Conservation (phyloP, 2,797 vertebrate genomes). For the Varecia variegata region DNA sequence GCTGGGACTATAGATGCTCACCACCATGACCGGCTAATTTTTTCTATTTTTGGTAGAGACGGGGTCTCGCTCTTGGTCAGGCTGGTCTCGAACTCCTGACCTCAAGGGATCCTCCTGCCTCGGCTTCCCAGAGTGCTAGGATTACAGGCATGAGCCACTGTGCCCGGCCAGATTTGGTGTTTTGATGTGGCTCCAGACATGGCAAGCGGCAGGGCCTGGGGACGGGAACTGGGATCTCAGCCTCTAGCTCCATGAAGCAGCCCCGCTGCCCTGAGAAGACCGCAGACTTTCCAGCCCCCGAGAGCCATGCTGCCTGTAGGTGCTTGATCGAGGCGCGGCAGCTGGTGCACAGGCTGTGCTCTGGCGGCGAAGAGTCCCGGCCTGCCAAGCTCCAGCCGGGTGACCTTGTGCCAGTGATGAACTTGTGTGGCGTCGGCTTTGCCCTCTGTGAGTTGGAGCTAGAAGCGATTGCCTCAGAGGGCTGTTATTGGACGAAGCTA, state of each 20-base stretch:
- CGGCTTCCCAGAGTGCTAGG: too few species aligned
- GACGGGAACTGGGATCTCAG: neutral
- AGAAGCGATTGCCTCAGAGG: neutral
- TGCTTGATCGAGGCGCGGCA: rapidly evolving
- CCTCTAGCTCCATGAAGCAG: neutral
- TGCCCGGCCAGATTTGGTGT: neutral
- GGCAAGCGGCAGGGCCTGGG: neutral
- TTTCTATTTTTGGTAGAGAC: too few species aligned
- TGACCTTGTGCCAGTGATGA: neutral
- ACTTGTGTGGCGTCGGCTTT: neutral
- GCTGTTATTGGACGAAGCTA: neutral
- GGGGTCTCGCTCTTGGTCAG: too few species aligned
- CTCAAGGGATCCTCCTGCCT: too few species aligned
- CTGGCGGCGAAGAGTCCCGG: rapidly evolving
- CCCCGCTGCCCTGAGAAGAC: neutral
- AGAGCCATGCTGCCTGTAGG: neutral
- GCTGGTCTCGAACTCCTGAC: too few species aligned
- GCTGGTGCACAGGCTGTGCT: rapidly evolving
- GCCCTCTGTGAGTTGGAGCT: neutral
- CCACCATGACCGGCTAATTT: too few species aligned
- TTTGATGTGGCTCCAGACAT: neutral
- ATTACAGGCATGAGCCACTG: too few species aligned
- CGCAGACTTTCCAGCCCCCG: neutral
- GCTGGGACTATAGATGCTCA: too few species aligned
- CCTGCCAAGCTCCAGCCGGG: neutral